phyloP scores from a whole-genome alignment of 2,113 vertebrate genomes.

The Ctenodactylus gundi region DNA sequence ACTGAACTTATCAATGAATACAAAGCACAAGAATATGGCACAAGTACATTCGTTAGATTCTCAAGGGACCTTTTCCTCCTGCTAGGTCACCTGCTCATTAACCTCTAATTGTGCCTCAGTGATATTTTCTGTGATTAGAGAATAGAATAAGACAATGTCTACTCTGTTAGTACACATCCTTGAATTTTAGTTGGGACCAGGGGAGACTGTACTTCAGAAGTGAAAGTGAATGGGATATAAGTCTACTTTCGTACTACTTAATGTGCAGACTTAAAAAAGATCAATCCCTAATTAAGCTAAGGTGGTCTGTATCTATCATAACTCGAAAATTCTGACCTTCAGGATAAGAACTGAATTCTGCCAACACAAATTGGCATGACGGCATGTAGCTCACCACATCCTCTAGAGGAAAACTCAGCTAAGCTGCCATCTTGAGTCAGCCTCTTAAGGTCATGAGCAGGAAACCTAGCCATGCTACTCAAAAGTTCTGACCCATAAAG shows the following conservation, averaged over 20 bases:
- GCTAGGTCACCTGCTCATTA: neutral
- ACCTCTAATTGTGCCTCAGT: neutral
- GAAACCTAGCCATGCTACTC: neutral
- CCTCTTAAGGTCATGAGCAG: neutral
- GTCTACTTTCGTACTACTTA: neutral
- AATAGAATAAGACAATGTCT: neutral
- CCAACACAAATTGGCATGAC: neutral
- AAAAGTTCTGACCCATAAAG: neutral
- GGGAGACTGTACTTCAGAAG: neutral
- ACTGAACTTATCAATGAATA: neutral
- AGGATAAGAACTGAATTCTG: neutral
- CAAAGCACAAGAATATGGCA: neutral
- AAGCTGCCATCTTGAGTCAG: neutral
- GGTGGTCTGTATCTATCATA: neutral
- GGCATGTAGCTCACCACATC: neutral
- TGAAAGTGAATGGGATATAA: neutral
- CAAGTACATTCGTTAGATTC: neutral
- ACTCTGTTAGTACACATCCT: neutral
- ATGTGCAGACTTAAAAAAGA: neutral
- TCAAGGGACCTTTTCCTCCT: neutral
- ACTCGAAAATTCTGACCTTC: neutral
- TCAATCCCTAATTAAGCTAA: neutral
- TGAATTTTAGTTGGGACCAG: neutral
- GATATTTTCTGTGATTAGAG: neutral
- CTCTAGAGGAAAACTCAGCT: neutral